Evolutionary conservation across 1,140 invertebrate genomes (phyloP).

Genomic region (Ips nitidus): DNA sequence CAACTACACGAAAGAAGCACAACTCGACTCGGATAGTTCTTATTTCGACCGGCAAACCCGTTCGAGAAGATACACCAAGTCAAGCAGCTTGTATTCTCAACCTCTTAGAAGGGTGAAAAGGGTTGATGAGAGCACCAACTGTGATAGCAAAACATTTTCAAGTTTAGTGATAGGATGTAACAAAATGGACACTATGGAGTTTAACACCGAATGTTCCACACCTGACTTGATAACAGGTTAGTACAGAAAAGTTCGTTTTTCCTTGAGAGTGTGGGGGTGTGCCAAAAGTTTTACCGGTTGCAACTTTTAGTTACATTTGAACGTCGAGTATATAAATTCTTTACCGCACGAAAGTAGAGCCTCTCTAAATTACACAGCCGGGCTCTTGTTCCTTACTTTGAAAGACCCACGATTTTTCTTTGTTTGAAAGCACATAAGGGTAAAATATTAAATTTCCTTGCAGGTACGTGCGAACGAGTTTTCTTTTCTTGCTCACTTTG

Average conservation of each 20-base stretch:
- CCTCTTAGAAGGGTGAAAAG: conserved; percentile 42
- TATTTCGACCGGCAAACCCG: conserved; percentile 43
- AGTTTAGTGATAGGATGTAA: conserved; percentile 69
- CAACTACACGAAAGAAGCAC: conserved; percentile 40
- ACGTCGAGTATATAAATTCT: conserved; percentile 14
- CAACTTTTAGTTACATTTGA: conserved; percentile 10
- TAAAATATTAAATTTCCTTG: conserved; percentile 23
- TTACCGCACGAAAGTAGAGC: conserved; percentile 13
- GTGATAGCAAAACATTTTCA: conserved; percentile 56
- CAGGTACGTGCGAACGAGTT: conserved; percentile 7
- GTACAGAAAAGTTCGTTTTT: background rate
- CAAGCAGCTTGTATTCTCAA: conserved; percentile 28
- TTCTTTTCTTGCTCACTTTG: background rate
- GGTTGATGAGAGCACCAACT: conserved; percentile 52
- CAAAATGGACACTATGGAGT: conserved; percentile 69
- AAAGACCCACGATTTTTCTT: conserved; percentile 19
- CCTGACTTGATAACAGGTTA: conserved; percentile 56
- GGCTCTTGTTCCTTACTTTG: conserved; percentile 11
- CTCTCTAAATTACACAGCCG: conserved; percentile 15
- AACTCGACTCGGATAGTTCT: conserved; percentile 24
- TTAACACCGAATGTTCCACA: conserved; percentile 66
- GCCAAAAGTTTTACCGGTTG: background rate
- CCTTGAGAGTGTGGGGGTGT: background rate
- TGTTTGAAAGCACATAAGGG: conserved; percentile 23
- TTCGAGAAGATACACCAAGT: conserved; percentile 43